These are phyloP conservation scores for Mustelus asterias DNA, from an alignment of 2,113 vertebrate species.

Conservation along the genomic window DNA sequence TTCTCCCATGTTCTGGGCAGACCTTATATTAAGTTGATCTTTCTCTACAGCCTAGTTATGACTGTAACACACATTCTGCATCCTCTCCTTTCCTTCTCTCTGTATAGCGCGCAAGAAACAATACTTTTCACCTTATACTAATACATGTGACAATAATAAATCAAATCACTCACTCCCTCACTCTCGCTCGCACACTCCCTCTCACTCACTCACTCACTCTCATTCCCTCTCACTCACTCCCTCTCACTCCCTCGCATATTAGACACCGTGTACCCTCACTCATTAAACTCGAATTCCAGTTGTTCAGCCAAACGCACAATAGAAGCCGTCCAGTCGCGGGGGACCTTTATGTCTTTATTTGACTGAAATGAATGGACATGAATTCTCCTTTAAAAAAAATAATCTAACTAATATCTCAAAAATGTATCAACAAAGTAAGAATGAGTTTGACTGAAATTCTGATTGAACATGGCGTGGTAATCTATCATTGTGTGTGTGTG, in stretches of 20 bases:
- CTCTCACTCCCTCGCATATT: too few relatives aligned
- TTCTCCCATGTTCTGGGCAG: not conserved
- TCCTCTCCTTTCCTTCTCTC: too few relatives aligned
- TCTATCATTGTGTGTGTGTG: not conserved
- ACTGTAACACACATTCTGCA: too few relatives aligned
- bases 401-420: not conserved
- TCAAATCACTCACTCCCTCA: too few relatives aligned
- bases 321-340: not conserved
- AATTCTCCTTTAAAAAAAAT: not conserved
- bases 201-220: not conserved
- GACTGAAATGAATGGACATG: not conserved
- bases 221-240: not conserved
- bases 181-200: too few relatives aligned
- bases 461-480: not conserved
- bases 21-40: too few relatives aligned
- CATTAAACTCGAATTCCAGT: not conserved
- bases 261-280: not conserved
- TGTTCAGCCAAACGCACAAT: not conserved
- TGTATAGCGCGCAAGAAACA: too few relatives aligned
- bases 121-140: too few relatives aligned
- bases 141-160: too few relatives aligned
- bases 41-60: too few relatives aligned
- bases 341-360: not conserved
- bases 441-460: not conserved
- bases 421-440: not conserved